These are phyloP conservation scores for Lonchura striata DNA, from an alignment of 2,113 vertebrate genomes.

Conservation along the genomic window DNA sequence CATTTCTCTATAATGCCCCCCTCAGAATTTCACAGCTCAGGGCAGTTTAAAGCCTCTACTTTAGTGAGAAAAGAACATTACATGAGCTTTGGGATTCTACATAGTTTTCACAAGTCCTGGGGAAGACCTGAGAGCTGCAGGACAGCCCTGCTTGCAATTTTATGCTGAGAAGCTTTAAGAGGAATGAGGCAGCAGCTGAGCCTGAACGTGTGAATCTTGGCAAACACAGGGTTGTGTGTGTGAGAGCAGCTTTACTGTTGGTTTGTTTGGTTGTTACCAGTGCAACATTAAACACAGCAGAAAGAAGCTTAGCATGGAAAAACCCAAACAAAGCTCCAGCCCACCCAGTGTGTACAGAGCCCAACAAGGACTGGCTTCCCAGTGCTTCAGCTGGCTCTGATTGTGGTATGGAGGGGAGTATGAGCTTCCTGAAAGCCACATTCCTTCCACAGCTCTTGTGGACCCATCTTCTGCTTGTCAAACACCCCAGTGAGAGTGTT, in stretches of 20 bases:
- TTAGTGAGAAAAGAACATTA: not conserved
- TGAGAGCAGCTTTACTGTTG: not conserved
- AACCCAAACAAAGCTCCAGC: not conserved
- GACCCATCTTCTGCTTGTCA: not conserved
- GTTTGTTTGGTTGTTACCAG: not conserved
- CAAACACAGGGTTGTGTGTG: not conserved
- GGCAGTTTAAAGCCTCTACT: not conserved
- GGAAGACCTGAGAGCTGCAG: not conserved
- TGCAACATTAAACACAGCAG: not conserved
- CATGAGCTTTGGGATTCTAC: not conserved
- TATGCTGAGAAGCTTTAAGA: not conserved
- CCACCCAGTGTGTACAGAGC: not conserved
- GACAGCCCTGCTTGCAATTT: not conserved
- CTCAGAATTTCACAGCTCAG: conserved; percentile 17
- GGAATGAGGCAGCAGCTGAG: not conserved
- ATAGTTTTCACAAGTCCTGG: not conserved
- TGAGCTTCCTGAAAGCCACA: not conserved
- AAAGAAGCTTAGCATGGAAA: not conserved
- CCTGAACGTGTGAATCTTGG: not conserved
- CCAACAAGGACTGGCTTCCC: not conserved
- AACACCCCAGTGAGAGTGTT: not conserved
- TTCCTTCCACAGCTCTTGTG: not conserved
- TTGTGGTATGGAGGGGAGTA: not conserved
- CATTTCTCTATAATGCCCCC: not conserved
- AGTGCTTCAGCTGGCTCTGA: not conserved